Evolutionary conservation across 2,888 invertebrate species (phyloP).

Genomic region (Lithophane semibrunnea): DNA sequence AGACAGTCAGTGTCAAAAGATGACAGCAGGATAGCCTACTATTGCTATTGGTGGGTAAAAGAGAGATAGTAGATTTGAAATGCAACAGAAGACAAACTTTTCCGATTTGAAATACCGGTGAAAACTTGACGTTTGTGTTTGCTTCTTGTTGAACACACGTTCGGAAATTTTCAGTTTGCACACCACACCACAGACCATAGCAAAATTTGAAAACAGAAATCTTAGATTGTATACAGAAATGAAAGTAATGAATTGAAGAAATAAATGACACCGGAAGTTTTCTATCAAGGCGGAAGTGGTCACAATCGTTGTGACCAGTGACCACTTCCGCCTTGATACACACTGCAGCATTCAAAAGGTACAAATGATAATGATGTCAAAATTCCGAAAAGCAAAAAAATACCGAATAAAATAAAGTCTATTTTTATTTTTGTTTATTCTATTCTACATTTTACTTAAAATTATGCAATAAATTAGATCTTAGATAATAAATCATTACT

Average conservation of each 20-base stretch:
- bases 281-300: too few species aligned
- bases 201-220: neutral
- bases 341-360: too few species aligned
- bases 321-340: too few species aligned
- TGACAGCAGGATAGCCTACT: neutral
- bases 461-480: constrained; percentile 59
- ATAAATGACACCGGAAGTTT: neutral
- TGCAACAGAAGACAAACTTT: neutral
- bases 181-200: too few species aligned
- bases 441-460: constrained; percentile 29
- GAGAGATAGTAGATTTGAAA: neutral
- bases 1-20: neutral
- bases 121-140: neutral
- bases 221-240: too few species aligned
- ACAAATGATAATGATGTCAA: neutral
- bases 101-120: neutral
- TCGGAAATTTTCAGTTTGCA: neutral
- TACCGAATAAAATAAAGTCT: constrained; percentile 1
- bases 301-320: too few species aligned
- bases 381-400: neutral
- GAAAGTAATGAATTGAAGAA: too few species aligned
- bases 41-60: neutral
- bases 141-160: neutral
- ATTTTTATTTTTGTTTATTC: constrained; percentile 39
- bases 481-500: constrained; percentile 55